These are phyloP conservation scores for Linepithema humile DNA, from an alignment of 1,140 invertebrate genomes.

Conservation along the genomic window DNA sequence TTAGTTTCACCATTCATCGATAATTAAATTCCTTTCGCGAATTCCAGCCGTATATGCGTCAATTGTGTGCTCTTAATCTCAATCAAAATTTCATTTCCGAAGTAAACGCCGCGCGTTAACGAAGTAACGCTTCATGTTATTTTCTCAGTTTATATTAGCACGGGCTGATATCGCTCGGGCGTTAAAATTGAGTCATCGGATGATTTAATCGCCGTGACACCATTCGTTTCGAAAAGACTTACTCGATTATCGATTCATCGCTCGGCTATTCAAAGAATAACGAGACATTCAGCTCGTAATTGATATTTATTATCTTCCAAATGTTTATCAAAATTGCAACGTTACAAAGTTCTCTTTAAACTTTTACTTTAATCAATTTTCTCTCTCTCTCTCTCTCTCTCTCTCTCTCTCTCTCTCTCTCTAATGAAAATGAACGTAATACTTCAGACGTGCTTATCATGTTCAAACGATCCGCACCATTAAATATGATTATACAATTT, in stretches of 20 bases:
- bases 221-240: not conserved
- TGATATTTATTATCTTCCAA: not conserved
- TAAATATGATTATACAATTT: not conserved
- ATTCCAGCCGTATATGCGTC: slow-evolving; percentile 11
- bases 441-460: not conserved
- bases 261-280: not conserved
- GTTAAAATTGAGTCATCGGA: slow-evolving; percentile 18
- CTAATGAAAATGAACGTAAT: not conserved
- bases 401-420: not conserved
- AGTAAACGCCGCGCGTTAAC: slow-evolving; percentile 33
- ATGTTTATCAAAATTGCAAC: not conserved
- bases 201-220: not conserved
- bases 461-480: not conserved
- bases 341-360: not conserved
- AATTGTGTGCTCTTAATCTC: slow-evolving; percentile 43
- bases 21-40: slow-evolving; percentile 46
- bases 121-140: slow-evolving; percentile 31
- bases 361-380: too few species aligned
- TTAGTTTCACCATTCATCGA: slow-evolving; percentile 38
- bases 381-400: too few species aligned
- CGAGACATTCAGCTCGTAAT: not conserved
- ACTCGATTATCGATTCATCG: not conserved
- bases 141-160: slow-evolving; percentile 33
- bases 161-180: not conserved
- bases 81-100: slow-evolving; percentile 55